Percentiles rank a stretch among this genome's conserved stretches.
Conservation (phyloP, 2,888 invertebrate species). For the Tetranychus truncatus region DNA sequence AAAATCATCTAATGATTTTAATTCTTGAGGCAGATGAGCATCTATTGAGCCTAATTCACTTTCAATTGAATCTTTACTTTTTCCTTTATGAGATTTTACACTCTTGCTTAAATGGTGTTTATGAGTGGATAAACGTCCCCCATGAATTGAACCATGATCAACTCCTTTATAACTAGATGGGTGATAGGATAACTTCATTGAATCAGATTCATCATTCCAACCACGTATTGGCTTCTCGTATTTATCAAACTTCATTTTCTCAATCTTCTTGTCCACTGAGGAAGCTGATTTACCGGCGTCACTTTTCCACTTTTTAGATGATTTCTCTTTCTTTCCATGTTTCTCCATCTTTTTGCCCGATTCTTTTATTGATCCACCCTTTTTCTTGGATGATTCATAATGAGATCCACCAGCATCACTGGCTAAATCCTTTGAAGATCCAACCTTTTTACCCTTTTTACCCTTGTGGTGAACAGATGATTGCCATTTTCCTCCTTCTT, state of each 20-base stretch:
- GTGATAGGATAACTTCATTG: not conserved
- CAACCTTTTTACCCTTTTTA: not conserved
- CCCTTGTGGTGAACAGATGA: not conserved
- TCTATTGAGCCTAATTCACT: not conserved
- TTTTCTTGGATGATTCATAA: not conserved
- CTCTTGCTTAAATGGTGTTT: not conserved
- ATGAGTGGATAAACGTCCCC: not conserved
- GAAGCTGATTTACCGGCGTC: not conserved
- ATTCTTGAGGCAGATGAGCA: too few species aligned
- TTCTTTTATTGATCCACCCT: not conserved
- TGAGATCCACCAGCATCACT: conserved; percentile 1
- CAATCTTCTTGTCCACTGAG: not conserved
- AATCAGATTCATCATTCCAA: not conserved
- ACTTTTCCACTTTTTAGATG: not conserved
- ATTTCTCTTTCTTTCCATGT: not conserved
- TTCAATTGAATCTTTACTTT: not conserved
- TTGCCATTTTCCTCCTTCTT: not conserved
- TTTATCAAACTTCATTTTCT: not conserved
- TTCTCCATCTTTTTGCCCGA: not conserved
- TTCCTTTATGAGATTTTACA: too few species aligned
- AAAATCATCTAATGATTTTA: too few species aligned
- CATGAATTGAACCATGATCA: not conserved
- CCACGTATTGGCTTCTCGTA: not conserved
- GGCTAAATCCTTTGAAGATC: not conserved
- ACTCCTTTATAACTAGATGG: not conserved